Evolutionary conservation across 2,797 vertebrate genomes (phyloP).

Genomic region (Poecilia velifera): DNA sequence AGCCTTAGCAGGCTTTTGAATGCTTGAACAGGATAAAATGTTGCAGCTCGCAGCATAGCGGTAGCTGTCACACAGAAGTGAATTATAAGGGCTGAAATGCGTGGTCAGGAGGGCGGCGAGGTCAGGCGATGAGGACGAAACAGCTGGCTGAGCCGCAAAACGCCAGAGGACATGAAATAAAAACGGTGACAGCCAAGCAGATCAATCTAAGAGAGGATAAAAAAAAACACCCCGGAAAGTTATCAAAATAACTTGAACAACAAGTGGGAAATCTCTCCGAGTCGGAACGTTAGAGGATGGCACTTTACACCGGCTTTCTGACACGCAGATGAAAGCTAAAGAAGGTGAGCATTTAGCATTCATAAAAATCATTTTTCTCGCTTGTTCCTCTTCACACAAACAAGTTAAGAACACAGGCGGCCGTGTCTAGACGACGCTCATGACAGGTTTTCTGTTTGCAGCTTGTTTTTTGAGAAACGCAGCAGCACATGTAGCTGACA

Average conservation of each 20-base stretch:
- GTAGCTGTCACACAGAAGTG: constrained; percentile 15
- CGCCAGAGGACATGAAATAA: constrained; percentile 25
- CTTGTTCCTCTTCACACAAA: constrained; percentile 25
- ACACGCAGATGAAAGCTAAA: constrained; percentile 24
- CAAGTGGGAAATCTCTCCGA: constrained; percentile 15
- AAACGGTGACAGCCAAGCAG: constrained; percentile 20
- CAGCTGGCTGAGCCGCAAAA: constrained; percentile 19
- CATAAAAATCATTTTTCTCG: constrained; percentile 20
- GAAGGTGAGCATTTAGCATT: constrained; percentile 45
- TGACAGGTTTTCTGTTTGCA: constrained; percentile 8
- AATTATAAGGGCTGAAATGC: constrained; percentile 22
- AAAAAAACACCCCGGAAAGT: constrained; percentile 17
- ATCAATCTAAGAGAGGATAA: neutral
- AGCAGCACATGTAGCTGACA: constrained; percentile 26
- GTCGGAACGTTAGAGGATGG: constrained; percentile 33
- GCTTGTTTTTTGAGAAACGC: constrained; percentile 2
- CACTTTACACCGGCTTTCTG: neutral
- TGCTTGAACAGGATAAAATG: constrained; percentile 6
- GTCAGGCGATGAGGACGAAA: constrained; percentile 19
- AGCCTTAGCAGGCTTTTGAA: constrained; percentile 19
- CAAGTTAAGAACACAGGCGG: constrained; percentile 7
- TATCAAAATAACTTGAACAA: constrained; percentile 29
- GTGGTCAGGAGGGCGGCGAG: constrained; percentile 13
- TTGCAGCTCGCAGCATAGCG: constrained; percentile 27
- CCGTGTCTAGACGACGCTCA: constrained; percentile 1